Base-by-base conservation (phyloP, 2,888 invertebrate species). In the Drosophila emarginata region DNA sequence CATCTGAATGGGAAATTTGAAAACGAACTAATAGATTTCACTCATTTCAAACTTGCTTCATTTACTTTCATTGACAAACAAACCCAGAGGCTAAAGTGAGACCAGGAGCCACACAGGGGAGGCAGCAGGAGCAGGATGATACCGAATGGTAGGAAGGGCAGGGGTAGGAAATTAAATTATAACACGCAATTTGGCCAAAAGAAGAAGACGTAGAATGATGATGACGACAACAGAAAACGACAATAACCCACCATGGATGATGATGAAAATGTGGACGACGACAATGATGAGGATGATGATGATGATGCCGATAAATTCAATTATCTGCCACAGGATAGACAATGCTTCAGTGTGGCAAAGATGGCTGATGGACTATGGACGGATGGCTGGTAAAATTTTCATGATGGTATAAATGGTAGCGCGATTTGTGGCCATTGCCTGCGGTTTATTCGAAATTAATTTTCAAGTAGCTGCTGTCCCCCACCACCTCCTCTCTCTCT, bases 381-480 rank as follows among this genome's bases (percentile, higher is more conserved):
- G 18, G 40, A 40, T 40, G 40, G 15, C 45, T 36, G 26, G 26
- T 26, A 26, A 26, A 26, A 26, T 40, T 9, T 18, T 11, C 15
- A 6, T 21, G 51, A 23, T 57, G 51, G 21, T 39, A 15, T 9
- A 15, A 15, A 11, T 45, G 18, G 15, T 45, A 11, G 45, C 45
- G 37, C 36, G 14, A 66, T 59, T 58, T 57, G 56, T 60, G 69
- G 65, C 72, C 40, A 80, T 68, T 67, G 83, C 80, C 83, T 74
- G 80, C 72, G 83, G 83, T 77, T 78, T 71, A 51, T 61, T 80
- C 65, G 51, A 82, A 78, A 80, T 80, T 74, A 82, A 80, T 74
- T 82, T 80, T 80, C 74, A 76, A 80, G 71, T 76, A 73, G 67
- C 75, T 64, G 50, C 45, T 45, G 18, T 9, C 6, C 28, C 28